Evolutionary conservation across 2,113 vertebrate species (phyloP).

Genomic region (Microtus oregoni): DNA sequence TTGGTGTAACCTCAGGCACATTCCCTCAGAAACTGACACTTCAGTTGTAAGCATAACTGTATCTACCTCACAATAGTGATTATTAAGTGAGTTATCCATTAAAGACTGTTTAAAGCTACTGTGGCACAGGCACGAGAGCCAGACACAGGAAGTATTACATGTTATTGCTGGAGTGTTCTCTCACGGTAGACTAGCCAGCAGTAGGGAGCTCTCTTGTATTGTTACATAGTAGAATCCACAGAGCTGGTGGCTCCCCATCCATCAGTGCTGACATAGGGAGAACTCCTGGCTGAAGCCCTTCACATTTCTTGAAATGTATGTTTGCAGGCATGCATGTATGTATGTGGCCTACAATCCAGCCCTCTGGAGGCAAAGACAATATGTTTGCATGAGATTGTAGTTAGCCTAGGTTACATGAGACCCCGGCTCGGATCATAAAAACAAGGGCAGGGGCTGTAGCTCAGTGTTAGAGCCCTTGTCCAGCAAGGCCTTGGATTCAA

Average conservation of each 20-base stretch:
- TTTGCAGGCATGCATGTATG: neutral
- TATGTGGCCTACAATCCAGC: neutral
- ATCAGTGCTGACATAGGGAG: neutral
- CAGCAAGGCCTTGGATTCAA: neutral
- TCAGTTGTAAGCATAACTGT: neutral
- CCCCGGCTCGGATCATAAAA: neutral
- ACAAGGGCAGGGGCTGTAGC: neutral
- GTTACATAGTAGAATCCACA: neutral
- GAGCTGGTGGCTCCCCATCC: neutral
- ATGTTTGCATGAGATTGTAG: neutral
- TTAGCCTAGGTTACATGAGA: neutral
- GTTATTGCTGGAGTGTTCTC: neutral
- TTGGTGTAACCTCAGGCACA: neutral
- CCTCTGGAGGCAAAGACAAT: neutral
- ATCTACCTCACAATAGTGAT: neutral
- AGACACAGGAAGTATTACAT: neutral
- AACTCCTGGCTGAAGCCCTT: constrained; percentile 11
- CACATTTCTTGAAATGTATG: constrained; percentile 5
- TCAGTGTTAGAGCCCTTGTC: neutral
- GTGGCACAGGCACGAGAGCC: neutral
- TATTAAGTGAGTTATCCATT: neutral
- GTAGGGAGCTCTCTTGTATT: neutral
- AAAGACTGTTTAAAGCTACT: neutral
- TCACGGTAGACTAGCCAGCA: neutral
- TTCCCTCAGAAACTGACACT: neutral